Evolutionary conservation across 2,797 vertebrate species (phyloP).

Genomic region (Alca torda): DNA sequence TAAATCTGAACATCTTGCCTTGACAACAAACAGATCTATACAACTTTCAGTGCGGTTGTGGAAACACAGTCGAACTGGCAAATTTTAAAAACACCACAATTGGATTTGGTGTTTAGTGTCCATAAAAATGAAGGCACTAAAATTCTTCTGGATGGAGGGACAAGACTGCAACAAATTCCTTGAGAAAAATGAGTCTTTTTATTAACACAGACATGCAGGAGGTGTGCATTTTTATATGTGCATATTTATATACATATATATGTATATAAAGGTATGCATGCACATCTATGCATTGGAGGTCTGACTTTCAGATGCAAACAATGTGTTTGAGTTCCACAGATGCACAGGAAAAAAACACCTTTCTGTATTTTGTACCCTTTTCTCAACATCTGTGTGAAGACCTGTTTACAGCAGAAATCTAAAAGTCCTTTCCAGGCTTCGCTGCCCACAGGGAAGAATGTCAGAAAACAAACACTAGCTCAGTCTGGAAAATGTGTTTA

Average conservation of each 20-base stretch:
- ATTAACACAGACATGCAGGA: background rate
- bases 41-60: background rate
- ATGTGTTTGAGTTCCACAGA: background rate
- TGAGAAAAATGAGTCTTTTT: background rate
- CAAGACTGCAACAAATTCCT: background rate
- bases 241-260: background rate
- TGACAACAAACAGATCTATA: background rate
- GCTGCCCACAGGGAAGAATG: background rate
- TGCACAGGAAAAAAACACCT: background rate
- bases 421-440: background rate
- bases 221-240: background rate
- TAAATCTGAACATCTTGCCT: background rate
- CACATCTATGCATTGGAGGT: no score
- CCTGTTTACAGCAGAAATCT: background rate
- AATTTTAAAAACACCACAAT: background rate
- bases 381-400: background rate
- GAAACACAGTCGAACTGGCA: background rate
- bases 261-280: background rate
- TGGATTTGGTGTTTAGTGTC: background rate
- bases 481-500: background rate
- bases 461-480: background rate
- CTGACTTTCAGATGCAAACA: background rate
- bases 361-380: background rate
- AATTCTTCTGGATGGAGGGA: background rate
- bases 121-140: background rate